A percentile compares a stretch with the other conserved stretches of the same genome.
Conservation (phyloP, 1,140 invertebrate genomes). For the Melitaea cinxia region DNA sequence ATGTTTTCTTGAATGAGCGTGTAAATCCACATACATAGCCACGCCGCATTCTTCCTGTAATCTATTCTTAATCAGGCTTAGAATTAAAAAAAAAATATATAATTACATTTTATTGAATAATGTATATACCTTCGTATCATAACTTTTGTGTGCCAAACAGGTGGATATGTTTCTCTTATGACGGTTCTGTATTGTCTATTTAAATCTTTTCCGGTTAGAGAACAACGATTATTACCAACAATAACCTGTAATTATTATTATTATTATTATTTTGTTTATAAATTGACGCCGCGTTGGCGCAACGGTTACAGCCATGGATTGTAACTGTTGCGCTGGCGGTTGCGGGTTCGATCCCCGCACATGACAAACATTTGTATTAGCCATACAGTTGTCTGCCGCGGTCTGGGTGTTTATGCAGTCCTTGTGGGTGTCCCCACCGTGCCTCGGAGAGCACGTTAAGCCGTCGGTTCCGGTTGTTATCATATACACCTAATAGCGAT, state of each 20-base stretch:
- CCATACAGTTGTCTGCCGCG: too few species aligned
- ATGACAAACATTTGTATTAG: too few species aligned
- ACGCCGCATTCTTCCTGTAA: conserved; percentile 95
- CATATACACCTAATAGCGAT: too few species aligned
- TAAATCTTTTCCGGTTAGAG: conserved; percentile 92
- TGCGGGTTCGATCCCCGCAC: too few species aligned
- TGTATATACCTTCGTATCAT: conserved; percentile 88
- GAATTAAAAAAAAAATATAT: conserved; percentile 17
- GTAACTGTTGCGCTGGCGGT: too few species aligned
- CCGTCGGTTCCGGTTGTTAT: too few species aligned
- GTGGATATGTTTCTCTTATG: conserved; percentile 93
- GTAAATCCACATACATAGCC: conserved; percentile 96
- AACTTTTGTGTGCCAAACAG: conserved; percentile 96
- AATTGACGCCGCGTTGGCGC: too few species aligned
- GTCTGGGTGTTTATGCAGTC: too few species aligned
- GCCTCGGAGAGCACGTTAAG: too few species aligned
- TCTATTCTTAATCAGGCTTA: conserved; percentile 72
- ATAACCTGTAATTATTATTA: conserved; percentile 81
- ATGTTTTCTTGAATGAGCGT: conserved; percentile 96
- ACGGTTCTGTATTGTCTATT: conserved; percentile 95
- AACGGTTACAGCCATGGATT: too few species aligned
- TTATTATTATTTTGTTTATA: too few species aligned
- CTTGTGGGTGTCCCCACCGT: too few species aligned
- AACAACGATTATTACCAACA: conserved; percentile 96
- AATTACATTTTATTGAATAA: neutral